Conservation (phyloP, 2,113 vertebrate species). For the Xiphophorus hellerii region DNA sequence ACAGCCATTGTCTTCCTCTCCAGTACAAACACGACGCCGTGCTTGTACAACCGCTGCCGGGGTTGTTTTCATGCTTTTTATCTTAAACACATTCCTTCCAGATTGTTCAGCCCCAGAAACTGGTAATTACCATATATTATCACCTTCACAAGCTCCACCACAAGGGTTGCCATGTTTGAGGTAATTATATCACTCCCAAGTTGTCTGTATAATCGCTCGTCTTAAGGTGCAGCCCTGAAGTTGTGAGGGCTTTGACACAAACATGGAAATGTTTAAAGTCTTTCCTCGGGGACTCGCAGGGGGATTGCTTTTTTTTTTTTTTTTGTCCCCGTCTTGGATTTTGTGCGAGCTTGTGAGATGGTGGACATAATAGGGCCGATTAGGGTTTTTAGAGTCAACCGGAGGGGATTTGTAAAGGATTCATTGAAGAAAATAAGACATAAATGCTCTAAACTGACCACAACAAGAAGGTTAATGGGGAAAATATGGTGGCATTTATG, state of each 20-base stretch:
- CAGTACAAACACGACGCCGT: constrained; percentile 51
- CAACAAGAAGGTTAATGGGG: background rate
- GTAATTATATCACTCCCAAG: constrained; percentile 80
- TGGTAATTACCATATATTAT: constrained; percentile 81
- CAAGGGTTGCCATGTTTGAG: constrained; percentile 72
- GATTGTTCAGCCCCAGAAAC: constrained; percentile 74
- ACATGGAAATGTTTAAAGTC: constrained; percentile 34
- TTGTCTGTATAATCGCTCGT: constrained; percentile 75
- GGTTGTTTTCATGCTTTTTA: constrained; percentile 76
- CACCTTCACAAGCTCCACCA: constrained; percentile 66
- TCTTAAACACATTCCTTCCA: constrained; percentile 76
- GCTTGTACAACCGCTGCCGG: constrained; percentile 59
- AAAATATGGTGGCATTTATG: background rate
- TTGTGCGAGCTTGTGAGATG: background rate
- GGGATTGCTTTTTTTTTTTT: background rate
- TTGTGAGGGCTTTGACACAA: constrained; percentile 57
- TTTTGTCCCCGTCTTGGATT: background rate
- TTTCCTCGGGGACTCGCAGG: constrained; percentile 3
- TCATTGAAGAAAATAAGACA: background rate
- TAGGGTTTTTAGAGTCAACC: background rate
- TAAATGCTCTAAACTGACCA: background rate
- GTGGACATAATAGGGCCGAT: background rate
- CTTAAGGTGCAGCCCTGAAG: constrained; percentile 57
- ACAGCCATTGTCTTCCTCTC: constrained; percentile 64
- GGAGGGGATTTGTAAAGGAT: background rate